Evolutionary conservation across 2,888 invertebrate species (phyloP).

Genomic region (Silvanus unidentatus): DNA sequence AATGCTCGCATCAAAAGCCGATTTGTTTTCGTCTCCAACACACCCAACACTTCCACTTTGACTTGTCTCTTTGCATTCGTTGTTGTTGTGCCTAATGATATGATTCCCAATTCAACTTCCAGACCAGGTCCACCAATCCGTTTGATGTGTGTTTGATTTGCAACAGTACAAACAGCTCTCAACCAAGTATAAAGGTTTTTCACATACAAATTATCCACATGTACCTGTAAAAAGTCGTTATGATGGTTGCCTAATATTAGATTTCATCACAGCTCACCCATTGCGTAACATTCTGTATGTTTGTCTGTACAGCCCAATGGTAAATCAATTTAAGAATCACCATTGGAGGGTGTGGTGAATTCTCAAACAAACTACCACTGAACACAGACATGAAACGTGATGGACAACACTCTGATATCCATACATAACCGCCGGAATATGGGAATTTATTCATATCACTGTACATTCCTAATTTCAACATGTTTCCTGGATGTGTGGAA

Average conservation of each 20-base stretch:
- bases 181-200: slow-evolving; percentile 65
- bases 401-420: slow-evolving; percentile 85
- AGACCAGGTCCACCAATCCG: slow-evolving; percentile 67
- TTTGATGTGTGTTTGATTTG: slow-evolving; percentile 69
- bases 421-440: slow-evolving; percentile 84
- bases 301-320: slow-evolving; percentile 89
- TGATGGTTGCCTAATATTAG: not conserved
- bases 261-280: slow-evolving; percentile 59
- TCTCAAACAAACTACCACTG: slow-evolving; percentile 81
- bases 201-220: slow-evolving; percentile 65
- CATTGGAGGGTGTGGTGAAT: slow-evolving; percentile 76
- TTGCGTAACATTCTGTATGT: slow-evolving; percentile 79
- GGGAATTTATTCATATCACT: slow-evolving; percentile 80
- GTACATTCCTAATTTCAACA: slow-evolving; percentile 78
- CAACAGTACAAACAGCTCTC: slow-evolving; percentile 72
- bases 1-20: slow-evolving; percentile 72
- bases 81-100: slow-evolving; percentile 80
- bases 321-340: slow-evolving; percentile 78
- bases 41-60: slow-evolving; percentile 82
- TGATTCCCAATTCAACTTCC: slow-evolving; percentile 74
- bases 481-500: slow-evolving; percentile 59
- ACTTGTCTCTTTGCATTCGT: slow-evolving; percentile 64
- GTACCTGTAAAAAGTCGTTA: slow-evolving; percentile 36
- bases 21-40: slow-evolving; percentile 69
- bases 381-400: slow-evolving; percentile 82